Evolutionary conservation across 1,140 invertebrate genomes (phyloP).

Genomic region (Camponotus pennsylvanicus): DNA sequence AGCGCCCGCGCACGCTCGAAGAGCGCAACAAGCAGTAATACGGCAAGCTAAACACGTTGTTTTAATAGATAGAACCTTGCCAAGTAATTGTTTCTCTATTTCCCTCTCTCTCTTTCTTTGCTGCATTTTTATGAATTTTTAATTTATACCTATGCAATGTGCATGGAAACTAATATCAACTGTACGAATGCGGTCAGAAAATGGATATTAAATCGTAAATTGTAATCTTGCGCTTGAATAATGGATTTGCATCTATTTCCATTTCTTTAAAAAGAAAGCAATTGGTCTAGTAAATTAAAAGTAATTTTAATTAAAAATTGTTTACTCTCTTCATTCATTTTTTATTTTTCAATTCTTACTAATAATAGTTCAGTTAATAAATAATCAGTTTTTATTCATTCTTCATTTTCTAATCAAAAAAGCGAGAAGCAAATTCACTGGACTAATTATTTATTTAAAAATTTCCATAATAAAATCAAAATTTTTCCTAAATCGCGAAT

Average conservation of each 20-base stretch:
- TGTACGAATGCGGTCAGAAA: neutral
- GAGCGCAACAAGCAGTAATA: slow-evolving; percentile 52
- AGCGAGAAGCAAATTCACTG: neutral
- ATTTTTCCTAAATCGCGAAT: slow-evolving; percentile 5
- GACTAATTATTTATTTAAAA: slow-evolving; percentile 4
- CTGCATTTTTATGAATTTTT: slow-evolving; percentile 7
- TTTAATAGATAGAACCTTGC: slow-evolving; percentile 31
- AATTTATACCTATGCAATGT: neutral
- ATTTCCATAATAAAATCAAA: neutral
- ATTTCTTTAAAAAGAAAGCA: neutral
- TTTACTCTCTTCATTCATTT: neutral
- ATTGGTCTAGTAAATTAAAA: slow-evolving; percentile 4
- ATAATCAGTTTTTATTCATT: neutral
- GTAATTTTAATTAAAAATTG: neutral
- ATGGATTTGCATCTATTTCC: neutral
- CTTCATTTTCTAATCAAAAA: neutral
- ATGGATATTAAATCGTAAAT: slow-evolving; percentile 15
- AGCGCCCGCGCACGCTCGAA: neutral
- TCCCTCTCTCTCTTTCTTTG: too few species aligned
- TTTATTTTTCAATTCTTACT: slow-evolving; percentile 16
- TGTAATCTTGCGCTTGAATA: neutral
- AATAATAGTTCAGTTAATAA: neutral
- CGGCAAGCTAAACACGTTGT: slow-evolving; percentile 39
- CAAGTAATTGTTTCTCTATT: neutral
- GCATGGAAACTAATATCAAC: neutral